These are phyloP conservation scores for Hyperoplus lanceolatus DNA, from an alignment of 2,797 vertebrate genomes.

Conservation along the genomic window DNA sequence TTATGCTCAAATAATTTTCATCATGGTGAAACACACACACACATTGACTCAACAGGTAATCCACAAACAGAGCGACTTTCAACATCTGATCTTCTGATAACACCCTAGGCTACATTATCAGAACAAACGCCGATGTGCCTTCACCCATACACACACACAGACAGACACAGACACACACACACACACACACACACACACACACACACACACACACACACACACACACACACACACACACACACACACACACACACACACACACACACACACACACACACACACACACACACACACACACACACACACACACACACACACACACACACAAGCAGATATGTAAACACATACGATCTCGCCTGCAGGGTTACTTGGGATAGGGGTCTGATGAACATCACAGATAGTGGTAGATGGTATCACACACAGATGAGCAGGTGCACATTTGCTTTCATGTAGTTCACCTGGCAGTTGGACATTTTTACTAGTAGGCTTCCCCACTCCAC, in stretches of 20 bases:
- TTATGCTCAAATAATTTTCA: constrained; percentile 51
- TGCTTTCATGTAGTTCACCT: constrained; percentile 52
- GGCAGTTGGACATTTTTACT: background rate
- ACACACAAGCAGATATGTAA: background rate
- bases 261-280: background rate
- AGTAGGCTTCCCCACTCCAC: background rate
- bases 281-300: background rate
- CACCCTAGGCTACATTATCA: constrained; percentile 21
- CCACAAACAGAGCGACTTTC: constrained; percentile 15
- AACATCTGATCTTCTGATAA: constrained; percentile 27
- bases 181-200: background rate
- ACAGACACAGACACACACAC: background rate
- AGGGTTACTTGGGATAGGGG: constrained; percentile 11
- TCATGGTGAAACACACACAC: constrained; percentile 7
- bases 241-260: background rate
- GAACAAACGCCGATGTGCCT: background rate
- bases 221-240: background rate
- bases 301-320: background rate
- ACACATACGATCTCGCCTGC: background rate
- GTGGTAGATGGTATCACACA: constrained; percentile 19
- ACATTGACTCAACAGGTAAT: constrained; percentile 23
- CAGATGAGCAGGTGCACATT: constrained; percentile 49
- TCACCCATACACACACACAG: background rate
- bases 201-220: background rate
- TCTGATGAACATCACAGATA: constrained; percentile 25